phyloP scores from a whole-genome alignment of 1,140 invertebrate species.

The Proales similis region DNA sequence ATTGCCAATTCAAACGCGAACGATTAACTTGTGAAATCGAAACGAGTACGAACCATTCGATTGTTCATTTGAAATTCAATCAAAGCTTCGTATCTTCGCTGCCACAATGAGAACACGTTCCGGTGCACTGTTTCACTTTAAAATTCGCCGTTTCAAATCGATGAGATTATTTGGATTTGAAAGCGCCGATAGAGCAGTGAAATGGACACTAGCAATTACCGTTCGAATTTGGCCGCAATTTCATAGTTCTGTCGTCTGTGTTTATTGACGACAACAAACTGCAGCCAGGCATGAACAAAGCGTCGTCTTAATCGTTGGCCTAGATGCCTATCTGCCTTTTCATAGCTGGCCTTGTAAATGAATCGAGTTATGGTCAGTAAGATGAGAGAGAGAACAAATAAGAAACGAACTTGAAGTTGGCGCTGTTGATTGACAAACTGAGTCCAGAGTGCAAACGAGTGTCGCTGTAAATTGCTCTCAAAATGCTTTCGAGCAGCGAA shows the following conservation, averaged over 20 bases:
- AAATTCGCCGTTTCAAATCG: no score
- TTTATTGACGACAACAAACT: neutral
- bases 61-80: conserved; percentile 33
- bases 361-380: neutral
- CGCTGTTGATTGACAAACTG: conserved; percentile 23
- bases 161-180: no score
- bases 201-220: no score
- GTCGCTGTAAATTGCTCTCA: conserved; percentile 4
- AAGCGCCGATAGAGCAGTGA: no score
- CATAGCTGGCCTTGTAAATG: conserved; percentile 9
- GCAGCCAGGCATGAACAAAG: neutral
- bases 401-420: conserved; percentile 5
- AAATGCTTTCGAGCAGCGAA: conserved; percentile 28
- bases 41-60: conserved; percentile 12
- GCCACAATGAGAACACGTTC: conserved; percentile 4
- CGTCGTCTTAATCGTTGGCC: neutral
- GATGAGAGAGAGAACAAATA: neutral
- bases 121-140: neutral
- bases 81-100: conserved; percentile 6
- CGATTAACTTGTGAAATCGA: neutral
- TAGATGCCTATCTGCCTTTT: conserved; percentile 5
- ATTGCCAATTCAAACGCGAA: neutral
- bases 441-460: neutral
- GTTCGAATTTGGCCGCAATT: conserved; percentile 17
- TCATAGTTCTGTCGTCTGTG: conserved; percentile 17